Evolutionary conservation across 2,113 vertebrate species (phyloP).

Genomic region (Centropus unirufus): DNA sequence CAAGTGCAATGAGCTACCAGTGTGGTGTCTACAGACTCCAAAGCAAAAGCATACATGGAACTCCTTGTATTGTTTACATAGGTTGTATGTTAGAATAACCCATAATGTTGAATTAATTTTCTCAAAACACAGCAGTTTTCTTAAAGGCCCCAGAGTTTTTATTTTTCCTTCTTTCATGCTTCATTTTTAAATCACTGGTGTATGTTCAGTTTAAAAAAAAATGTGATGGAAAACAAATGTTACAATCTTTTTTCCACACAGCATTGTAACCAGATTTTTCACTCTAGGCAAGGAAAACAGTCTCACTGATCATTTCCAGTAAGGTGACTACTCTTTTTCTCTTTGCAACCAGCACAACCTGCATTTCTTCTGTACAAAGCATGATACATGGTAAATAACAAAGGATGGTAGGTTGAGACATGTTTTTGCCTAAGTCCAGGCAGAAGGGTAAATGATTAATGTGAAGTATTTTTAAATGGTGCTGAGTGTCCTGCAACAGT

Average conservation of each 20-base stretch:
- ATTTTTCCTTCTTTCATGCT: not conserved
- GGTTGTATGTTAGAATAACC: not conserved
- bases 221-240: not conserved
- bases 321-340: not conserved
- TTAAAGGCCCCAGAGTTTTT: not conserved
- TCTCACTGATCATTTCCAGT: not conserved
- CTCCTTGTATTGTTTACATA: not conserved
- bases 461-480: not conserved
- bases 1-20: not conserved
- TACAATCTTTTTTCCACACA: not conserved
- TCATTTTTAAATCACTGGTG: not conserved
- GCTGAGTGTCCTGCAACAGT: not conserved
- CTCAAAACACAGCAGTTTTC: not conserved
- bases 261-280: not conserved
- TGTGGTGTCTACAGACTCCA: not conserved
- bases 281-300: not conserved
- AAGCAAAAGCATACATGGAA: not conserved
- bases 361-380: not conserved
- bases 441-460: not conserved
- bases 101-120: not conserved
- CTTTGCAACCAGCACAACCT: not conserved
- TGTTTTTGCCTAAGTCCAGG: not conserved
- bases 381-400: not conserved
- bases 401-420: not conserved
- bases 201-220: not conserved